phyloP scores from a whole-genome alignment of 2,113 vertebrate genomes.

The Heterochromis multidens region DNA sequence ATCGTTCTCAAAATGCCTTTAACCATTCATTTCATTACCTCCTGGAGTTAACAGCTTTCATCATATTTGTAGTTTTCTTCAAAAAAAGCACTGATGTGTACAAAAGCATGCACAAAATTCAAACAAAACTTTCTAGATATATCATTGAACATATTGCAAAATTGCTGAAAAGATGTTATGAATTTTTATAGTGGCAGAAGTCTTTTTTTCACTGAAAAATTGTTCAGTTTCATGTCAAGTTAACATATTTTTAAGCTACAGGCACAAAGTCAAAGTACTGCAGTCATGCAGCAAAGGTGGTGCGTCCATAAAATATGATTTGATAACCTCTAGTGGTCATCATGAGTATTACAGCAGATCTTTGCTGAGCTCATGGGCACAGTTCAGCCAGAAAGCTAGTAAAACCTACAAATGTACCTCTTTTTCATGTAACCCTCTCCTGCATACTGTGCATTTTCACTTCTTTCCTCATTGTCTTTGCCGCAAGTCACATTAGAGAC shows the following conservation, averaged over 20 bases:
- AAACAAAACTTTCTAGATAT: neutral
- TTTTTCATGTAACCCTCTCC: neutral
- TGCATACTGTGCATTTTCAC: neutral
- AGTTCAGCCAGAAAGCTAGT: neutral
- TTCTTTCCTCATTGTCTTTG: neutral
- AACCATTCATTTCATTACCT: neutral
- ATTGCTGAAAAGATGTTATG: neutral
- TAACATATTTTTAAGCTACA: neutral
- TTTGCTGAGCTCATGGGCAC: neutral
- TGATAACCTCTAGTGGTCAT: conserved; percentile 55
- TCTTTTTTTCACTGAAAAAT: neutral
- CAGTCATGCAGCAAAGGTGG: neutral
- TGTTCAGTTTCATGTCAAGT: neutral
- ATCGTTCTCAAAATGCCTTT: neutral
- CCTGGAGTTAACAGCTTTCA: neutral
- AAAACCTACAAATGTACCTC: neutral
- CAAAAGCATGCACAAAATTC: neutral
- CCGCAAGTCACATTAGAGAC: neutral
- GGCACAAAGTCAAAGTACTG: neutral
- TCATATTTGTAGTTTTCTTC: neutral
- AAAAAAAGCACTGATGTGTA: neutral
- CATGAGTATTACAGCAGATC: neutral
- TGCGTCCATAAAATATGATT: neutral
- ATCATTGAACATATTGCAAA: neutral
- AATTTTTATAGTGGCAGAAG: neutral